phyloP scores from a whole-genome alignment of 2,113 vertebrate species.

The Phoxinus phoxinus region DNA sequence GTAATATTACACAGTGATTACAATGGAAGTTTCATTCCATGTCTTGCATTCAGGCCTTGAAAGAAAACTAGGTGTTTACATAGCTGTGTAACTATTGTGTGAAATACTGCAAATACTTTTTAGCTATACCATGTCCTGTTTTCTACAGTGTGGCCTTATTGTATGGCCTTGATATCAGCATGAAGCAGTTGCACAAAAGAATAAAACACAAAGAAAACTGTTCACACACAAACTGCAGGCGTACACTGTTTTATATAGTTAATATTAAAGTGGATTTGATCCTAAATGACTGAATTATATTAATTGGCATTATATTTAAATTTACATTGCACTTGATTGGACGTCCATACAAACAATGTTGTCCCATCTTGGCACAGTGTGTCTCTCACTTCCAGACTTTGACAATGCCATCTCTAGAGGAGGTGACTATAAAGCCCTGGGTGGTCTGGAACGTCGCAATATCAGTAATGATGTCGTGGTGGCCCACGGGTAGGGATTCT shows the following conservation, averaged over 20 bases:
- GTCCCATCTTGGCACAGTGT: background rate
- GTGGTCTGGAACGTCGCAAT: constrained; percentile 97
- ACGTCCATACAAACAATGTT: background rate
- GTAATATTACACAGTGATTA: constrained; percentile 22
- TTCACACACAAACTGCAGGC: constrained; percentile 3
- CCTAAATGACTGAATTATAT: constrained; percentile 19
- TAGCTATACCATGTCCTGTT: constrained; percentile 36
- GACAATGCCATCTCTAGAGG: constrained; percentile 94
- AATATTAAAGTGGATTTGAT: background rate
- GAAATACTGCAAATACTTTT: constrained; percentile 23
- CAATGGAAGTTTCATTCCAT: constrained; percentile 6
- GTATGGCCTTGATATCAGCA: constrained; percentile 17
- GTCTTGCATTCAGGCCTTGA: background rate
- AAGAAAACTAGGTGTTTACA: background rate
- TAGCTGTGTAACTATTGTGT: background rate
- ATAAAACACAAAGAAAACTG: background rate
- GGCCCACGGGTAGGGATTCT: constrained; percentile 90
- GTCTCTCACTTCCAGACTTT: constrained; percentile 94
- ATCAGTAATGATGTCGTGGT: constrained; percentile 97
- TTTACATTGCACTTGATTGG: constrained; percentile 22
- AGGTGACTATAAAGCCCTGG: constrained; percentile 96
- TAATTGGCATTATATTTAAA: constrained; percentile 23
- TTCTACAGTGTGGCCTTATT: constrained; percentile 11
- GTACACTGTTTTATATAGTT: background rate
- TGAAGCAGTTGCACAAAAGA: constrained; percentile 19